phyloP scores from a whole-genome alignment of 1,140 invertebrate genomes.

The Calycopis cecrops region DNA sequence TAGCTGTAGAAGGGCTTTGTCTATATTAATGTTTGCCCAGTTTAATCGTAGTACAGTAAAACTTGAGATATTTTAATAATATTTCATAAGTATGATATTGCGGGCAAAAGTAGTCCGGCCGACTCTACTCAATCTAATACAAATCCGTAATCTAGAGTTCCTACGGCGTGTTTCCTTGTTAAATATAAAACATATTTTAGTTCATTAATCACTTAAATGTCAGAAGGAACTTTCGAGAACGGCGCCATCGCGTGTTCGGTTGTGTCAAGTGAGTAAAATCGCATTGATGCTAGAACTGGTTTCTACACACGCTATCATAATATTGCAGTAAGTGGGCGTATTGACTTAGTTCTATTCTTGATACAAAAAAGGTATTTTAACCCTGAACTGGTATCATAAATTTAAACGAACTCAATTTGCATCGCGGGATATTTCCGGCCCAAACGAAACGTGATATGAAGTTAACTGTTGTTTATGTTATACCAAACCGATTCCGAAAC shows the following conservation, averaged over 20 bases:
- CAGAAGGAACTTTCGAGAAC: slow-evolving; percentile 18
- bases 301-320: slow-evolving; percentile 23
- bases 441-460: slow-evolving; percentile 3
- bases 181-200: background rate
- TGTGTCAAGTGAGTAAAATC: slow-evolving; percentile 22
- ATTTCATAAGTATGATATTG: too few relatives aligned
- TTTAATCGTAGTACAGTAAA: too few relatives aligned
- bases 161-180: too few relatives aligned
- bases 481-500: background rate
- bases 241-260: slow-evolving; percentile 26
- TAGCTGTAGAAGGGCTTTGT: too few relatives aligned
- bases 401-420: slow-evolving; percentile 1
- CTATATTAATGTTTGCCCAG: too few relatives aligned
- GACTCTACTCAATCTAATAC: too few relatives aligned
- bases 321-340: slow-evolving; percentile 28
- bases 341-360: slow-evolving; percentile 18
- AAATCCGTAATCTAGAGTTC: too few relatives aligned
- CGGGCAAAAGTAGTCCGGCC: too few relatives aligned
- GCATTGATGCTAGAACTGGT: slow-evolving; percentile 26
- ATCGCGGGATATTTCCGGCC: slow-evolving; percentile 6
- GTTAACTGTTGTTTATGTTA: background rate
- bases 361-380: slow-evolving; percentile 9
- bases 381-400: slow-evolving; percentile 10
- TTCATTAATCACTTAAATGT: slow-evolving; percentile 5
- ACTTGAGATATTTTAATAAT: too few relatives aligned